Conservation (phyloP, 2,113 vertebrate genomes). For the Labeo catla region DNA sequence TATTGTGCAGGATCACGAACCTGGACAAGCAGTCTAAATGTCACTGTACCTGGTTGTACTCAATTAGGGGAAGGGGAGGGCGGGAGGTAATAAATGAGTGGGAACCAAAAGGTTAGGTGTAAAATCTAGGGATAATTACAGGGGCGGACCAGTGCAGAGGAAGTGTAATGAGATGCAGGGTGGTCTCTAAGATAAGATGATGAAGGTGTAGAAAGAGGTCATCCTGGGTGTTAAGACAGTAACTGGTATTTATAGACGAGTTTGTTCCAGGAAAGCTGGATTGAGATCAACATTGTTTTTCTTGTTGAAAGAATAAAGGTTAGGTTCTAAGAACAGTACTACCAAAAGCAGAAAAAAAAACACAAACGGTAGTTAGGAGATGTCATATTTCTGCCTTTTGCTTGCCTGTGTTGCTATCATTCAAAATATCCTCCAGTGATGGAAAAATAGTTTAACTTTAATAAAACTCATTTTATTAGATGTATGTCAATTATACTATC, state of each 20-base stretch:
- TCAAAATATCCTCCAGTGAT: background rate
- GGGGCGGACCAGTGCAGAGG: constrained; percentile 43
- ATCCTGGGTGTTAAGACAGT: background rate
- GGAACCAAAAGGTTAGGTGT: constrained; percentile 61
- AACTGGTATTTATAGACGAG: background rate
- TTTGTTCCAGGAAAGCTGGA: background rate
- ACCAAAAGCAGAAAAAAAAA: background rate
- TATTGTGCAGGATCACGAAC: constrained; percentile 46
- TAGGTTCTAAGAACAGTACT: background rate
- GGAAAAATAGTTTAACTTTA: too few relatives aligned
- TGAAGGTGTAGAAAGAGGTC: constrained; percentile 25
- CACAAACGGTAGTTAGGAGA: background rate
- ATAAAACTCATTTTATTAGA: background rate
- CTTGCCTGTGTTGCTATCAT: background rate
- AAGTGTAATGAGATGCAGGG: constrained; percentile 60
- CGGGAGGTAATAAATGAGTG: constrained; percentile 51
- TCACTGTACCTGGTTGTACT: constrained; percentile 59
- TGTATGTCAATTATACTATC: background rate
- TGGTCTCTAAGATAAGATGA: constrained; percentile 36
- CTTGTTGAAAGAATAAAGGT: background rate
- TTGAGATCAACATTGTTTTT: background rate
- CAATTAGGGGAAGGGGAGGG: constrained; percentile 56
- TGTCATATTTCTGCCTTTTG: background rate
- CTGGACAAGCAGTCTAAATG: constrained; percentile 59
- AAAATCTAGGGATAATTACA: constrained; percentile 58